Conservation (phyloP, 2,113 vertebrate species). For the Corythornis vintsioides region DNA sequence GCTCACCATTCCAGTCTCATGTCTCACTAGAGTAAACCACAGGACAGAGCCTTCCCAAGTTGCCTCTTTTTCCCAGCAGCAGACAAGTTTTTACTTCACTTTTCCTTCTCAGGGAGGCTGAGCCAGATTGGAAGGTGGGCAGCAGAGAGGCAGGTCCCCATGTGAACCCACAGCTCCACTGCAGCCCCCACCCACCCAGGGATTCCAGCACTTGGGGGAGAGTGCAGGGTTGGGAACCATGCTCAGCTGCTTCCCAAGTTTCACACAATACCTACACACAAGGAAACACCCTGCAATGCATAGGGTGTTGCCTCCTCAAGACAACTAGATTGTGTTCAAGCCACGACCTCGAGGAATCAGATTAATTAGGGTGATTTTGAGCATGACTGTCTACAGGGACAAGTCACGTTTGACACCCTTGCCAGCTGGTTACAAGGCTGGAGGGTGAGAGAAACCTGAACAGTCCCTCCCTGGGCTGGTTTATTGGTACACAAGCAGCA, state of each 20-base stretch:
- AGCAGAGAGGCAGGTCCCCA: neutral
- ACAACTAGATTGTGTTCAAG: slow-evolving; percentile 9
- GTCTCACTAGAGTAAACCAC: neutral
- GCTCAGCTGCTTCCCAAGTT: neutral
- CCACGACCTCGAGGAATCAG: neutral
- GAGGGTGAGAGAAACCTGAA: neutral
- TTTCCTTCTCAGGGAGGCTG: neutral
- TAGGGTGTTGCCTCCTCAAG: slow-evolving; percentile 10
- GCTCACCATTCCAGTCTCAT: neutral
- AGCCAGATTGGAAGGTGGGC: neutral
- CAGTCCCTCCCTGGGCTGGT: neutral
- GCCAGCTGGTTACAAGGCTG: slow-evolving; percentile 31
- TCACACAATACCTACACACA: neutral
- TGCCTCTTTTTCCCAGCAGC: neutral
- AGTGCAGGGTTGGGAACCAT: rapidly evolving
- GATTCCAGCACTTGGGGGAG: neutral
- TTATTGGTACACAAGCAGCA: rapidly evolving
- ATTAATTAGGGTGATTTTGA: slow-evolving; percentile 28
- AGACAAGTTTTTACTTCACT: neutral
- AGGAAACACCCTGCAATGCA: neutral
- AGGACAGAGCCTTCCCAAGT: neutral
- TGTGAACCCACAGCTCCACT: rapidly evolving
- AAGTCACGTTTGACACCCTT: slow-evolving; percentile 10
- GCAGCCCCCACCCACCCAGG: neutral
- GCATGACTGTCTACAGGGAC: slow-evolving; percentile 16